Evolutionary conservation across 1,140 invertebrate species (phyloP).

Genomic region (Hyphantria cunea): DNA sequence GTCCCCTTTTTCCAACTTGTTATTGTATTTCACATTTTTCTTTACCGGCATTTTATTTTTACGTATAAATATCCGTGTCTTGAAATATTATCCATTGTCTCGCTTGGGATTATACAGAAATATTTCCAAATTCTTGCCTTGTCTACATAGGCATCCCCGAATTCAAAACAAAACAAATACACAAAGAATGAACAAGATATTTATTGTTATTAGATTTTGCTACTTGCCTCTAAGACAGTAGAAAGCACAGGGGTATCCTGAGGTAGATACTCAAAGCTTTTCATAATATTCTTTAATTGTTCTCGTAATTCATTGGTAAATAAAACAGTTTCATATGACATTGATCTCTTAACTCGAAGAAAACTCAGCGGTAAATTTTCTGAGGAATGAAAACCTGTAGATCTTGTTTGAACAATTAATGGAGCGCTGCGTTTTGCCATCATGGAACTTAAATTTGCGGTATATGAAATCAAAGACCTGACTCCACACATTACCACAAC

Average conservation of each 20-base stretch:
- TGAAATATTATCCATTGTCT: slow-evolving; percentile 59
- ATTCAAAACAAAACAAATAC: slow-evolving; percentile 32
- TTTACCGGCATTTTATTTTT: slow-evolving; percentile 67
- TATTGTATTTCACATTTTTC: slow-evolving; percentile 57
- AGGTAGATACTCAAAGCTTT: slow-evolving; percentile 38
- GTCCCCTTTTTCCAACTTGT: slow-evolving; percentile 38
- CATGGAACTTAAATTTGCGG: slow-evolving; percentile 46
- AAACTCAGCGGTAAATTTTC: slow-evolving; percentile 56
- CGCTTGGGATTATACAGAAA: slow-evolving; percentile 53
- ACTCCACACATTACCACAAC: slow-evolving; percentile 57
- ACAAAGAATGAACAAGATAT: slow-evolving; percentile 34
- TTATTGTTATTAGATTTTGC: slow-evolving; percentile 19
- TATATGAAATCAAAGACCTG: slow-evolving; percentile 52
- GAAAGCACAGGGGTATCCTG: slow-evolving; percentile 35
- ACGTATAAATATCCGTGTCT: slow-evolving; percentile 52
- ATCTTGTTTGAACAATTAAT: slow-evolving; percentile 17
- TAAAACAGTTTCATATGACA: slow-evolving; percentile 62
- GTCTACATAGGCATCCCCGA: slow-evolving; percentile 38
- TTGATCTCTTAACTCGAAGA: slow-evolving; percentile 59
- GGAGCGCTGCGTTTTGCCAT: slow-evolving; percentile 19
- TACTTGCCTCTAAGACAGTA: slow-evolving; percentile 40
- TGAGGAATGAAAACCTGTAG: slow-evolving; percentile 31
- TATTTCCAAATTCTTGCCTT: slow-evolving; percentile 59
- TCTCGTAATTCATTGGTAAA: slow-evolving; percentile 58
- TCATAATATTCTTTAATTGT: slow-evolving; percentile 54